Evolutionary conservation across 1,140 invertebrate species (phyloP).

Genomic region (Muscidifurax raptorellus): DNA sequence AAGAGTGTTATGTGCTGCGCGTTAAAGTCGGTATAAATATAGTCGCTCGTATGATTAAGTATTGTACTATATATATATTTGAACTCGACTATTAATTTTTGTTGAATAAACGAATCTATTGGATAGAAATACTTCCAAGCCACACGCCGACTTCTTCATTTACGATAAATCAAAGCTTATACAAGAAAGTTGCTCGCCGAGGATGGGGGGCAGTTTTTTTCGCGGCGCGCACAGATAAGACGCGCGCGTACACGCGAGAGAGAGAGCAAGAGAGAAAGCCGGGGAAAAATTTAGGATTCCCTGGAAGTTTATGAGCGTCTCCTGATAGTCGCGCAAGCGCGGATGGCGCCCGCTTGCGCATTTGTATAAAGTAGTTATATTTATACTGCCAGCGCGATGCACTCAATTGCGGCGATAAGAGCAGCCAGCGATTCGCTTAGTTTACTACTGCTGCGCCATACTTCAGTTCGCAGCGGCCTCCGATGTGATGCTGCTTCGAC

Average conservation of each 20-base stretch:
- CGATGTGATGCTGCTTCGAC: conserved; percentile 30
- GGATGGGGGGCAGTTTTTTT: conserved; percentile 11
- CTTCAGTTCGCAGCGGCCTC: conserved; percentile 37
- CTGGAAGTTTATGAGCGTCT: conserved; percentile 45
- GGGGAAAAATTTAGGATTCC: conserved; percentile 47
- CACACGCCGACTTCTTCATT: conserved; percentile 34
- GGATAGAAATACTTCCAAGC: conserved; percentile 17
- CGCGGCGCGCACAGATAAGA: conserved; percentile 28
- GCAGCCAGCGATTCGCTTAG: conserved; percentile 58
- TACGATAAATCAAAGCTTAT: conserved; percentile 40
- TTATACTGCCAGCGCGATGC: conserved; percentile 60
- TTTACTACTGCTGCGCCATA: conserved; percentile 54
- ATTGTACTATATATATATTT: too few relatives aligned
- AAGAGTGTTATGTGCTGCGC: too few relatives aligned
- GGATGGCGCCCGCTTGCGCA: conserved; percentile 3
- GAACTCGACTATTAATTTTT: not conserved
- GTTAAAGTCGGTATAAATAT: too few relatives aligned
- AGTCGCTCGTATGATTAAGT: too few relatives aligned
- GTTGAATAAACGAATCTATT: not conserved
- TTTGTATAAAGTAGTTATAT: conserved; percentile 52
- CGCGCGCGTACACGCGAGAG: not conserved
- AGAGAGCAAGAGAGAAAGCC: not conserved
- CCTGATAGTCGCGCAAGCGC: conserved; percentile 26
- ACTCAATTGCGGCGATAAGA: conserved; percentile 59
- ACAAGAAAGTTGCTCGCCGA: conserved; percentile 11